Percentiles rank a stretch among this genome's conserved stretches.
These are phyloP conservation scores for Laothoe populi DNA, from an alignment of 2,888 invertebrate species.

Conservation along the genomic window DNA sequence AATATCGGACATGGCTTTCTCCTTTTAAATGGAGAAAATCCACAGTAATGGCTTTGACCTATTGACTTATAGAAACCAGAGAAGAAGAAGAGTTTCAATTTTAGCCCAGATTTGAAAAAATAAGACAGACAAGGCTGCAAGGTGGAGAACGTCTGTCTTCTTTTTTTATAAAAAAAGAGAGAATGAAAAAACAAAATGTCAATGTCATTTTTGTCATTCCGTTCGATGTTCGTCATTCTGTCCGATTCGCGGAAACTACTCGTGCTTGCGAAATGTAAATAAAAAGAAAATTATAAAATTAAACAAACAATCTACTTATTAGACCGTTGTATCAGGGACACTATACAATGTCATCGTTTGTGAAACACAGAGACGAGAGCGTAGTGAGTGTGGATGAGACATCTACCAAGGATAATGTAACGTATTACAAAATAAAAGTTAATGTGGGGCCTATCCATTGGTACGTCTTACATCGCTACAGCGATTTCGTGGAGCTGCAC, in stretches of 20 bases:
- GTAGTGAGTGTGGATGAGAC: conserved; percentile 87
- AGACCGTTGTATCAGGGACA: no score
- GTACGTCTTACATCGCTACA: conserved; percentile 94
- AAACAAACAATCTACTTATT: conserved; percentile 11
- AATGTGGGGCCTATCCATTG: conserved; percentile 90
- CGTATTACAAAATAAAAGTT: conserved; percentile 89
- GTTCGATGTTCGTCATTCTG: background rate
- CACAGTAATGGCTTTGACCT: no score
- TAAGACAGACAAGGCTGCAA: no score
- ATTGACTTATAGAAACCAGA: no score
- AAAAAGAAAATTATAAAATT: conserved; percentile 1
- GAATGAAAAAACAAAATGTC: no score
- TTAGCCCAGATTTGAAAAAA: no score
- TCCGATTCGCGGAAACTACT: conserved; percentile 3
- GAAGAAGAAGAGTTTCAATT: no score
- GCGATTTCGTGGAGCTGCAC: conserved; percentile 95
- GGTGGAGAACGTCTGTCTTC: no score
- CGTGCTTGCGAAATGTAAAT: background rate
- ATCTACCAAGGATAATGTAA: conserved; percentile 87
- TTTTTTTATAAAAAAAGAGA: no score
- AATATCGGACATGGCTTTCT: no score
- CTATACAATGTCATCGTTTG: conserved; percentile 90
- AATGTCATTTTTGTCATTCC: background rate
- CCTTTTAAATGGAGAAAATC: no score
- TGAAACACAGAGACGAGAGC: conserved; percentile 87